Evolutionary conservation across 2,888 invertebrate genomes (phyloP).

Genomic region (Caenorhabditis drosophilae): DNA sequence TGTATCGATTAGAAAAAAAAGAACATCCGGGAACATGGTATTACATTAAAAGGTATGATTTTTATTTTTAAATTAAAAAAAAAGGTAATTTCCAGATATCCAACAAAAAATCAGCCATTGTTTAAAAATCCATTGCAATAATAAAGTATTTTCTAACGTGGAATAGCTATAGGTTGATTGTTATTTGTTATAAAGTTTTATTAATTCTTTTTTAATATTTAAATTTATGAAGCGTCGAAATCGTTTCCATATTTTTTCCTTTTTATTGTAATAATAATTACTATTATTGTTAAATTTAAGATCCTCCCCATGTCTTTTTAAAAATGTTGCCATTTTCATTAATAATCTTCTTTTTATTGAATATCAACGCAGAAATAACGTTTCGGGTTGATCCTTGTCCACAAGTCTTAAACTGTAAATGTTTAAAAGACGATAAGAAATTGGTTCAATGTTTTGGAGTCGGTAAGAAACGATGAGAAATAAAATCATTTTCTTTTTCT

Average conservation of each 20-base stretch:
- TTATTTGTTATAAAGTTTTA: conserved; percentile 7
- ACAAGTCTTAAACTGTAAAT: conserved; percentile 17
- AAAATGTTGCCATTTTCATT: too few relatives aligned
- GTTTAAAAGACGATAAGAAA: conserved; percentile 9
- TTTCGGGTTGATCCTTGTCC: conserved; percentile 15
- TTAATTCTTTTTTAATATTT: not conserved
- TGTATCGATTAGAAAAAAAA: conserved; percentile 61
- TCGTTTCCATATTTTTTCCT: conserved; percentile 2
- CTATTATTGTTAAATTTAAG: too few relatives aligned
- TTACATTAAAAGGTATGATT: conserved; percentile 62
- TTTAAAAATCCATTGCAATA: conserved; percentile 35
- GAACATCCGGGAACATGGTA: conserved; percentile 61
- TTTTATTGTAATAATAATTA: too few relatives aligned
- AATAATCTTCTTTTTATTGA: too few relatives aligned
- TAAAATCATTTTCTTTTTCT: too few relatives aligned
- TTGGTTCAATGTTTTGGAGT: conserved; percentile 19
- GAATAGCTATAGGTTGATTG: conserved; percentile 10
- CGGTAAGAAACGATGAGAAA: too few relatives aligned
- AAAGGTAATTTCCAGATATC: conserved; percentile 25
- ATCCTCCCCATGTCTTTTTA: too few relatives aligned
- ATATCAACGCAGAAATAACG: too few relatives aligned
- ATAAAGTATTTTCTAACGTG: not conserved
- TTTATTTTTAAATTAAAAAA: not conserved
- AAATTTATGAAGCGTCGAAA: conserved; percentile 2
- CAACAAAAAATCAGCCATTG: conserved; percentile 45